Base-by-base conservation (phyloP, 1,140 invertebrate species). In the Pseudomyrmex gracilis region DNA sequence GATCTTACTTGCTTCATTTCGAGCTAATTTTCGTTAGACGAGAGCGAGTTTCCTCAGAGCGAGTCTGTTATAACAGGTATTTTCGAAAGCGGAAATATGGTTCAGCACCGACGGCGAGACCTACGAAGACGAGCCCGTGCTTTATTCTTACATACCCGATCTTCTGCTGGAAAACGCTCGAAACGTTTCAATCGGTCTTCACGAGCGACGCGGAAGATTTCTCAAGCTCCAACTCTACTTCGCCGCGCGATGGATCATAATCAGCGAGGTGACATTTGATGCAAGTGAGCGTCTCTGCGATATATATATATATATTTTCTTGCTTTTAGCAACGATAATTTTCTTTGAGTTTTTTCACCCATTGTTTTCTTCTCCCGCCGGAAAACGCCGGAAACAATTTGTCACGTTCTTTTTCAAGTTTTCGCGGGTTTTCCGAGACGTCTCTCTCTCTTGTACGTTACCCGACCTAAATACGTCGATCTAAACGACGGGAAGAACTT, bases 151-250 rank as follows among this genome's bases (percentile, higher is more conserved):
- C 91, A 96, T 97, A 93, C 96, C 96, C 2, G 97, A 98, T 90
- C 94, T 93, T 3, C 94, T 96, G 7, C 94, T 97, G 63, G 97
- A 98, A 89, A 96, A 96, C 82, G 96, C 97, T 0, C 94, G 97
- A 24, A 96, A 97, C 90, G 96, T 98, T 7, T 95, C 96, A 67
- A 97, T 98, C 76, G 94, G 95, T 63, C 93, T 98, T 7, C 94
- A 97, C 87, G 93, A 94, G 13, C 92, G 95, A 24, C 90, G 96
- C 4, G 97, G 95, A 10, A 95, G 94, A 84, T 96, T 95, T 87
- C 93, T 98, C 64, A 97, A 96, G 90, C 93, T 98, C 45, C 95
- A 96, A 78, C 94, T 98, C 4, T 96, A 95, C 92, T 98, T 98
- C 91, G 96, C 96, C 45, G 95, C 96, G 24, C 95, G 95, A 60